Evolutionary conservation across 2,888 invertebrate genomes (phyloP).

Genomic region (Macrosiphum euphorbiae): DNA sequence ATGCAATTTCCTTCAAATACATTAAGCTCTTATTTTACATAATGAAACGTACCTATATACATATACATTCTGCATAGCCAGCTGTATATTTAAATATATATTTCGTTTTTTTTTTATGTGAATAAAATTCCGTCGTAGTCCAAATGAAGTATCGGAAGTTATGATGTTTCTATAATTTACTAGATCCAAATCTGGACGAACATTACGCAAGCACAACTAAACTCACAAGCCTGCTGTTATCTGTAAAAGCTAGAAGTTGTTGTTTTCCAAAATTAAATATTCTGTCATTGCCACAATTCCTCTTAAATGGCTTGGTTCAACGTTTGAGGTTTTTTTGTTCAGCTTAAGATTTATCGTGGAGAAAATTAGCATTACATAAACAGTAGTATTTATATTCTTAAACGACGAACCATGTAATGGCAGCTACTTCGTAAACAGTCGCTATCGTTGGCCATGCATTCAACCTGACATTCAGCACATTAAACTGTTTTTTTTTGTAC

Average conservation of each 20-base stretch:
- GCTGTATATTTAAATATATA: neutral
- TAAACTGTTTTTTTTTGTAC: neutral
- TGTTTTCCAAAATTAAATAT: neutral
- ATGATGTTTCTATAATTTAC: neutral
- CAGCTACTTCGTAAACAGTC: neutral
- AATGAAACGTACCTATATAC: neutral
- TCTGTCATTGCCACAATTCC: neutral
- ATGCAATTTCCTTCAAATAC: constrained; percentile 13
- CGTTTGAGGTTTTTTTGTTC: neutral
- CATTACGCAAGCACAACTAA: neutral
- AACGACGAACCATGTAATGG: neutral
- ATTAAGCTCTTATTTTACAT: constrained; percentile 30
- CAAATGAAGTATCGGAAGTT: neutral
- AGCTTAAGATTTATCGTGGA: neutral
- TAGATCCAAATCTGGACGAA: neutral
- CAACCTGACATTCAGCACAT: neutral
- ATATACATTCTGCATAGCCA: neutral
- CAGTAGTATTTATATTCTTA: constrained; percentile 14
- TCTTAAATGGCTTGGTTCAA: neutral
- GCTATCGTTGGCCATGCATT: neutral
- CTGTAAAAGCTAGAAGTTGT: neutral
- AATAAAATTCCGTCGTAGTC: neutral
- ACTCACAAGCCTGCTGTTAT: neutral
- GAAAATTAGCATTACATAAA: neutral
- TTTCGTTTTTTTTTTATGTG: neutral